Conservation (phyloP, 1,140 invertebrate genomes). For the Drosophila kanapiae region DNA sequence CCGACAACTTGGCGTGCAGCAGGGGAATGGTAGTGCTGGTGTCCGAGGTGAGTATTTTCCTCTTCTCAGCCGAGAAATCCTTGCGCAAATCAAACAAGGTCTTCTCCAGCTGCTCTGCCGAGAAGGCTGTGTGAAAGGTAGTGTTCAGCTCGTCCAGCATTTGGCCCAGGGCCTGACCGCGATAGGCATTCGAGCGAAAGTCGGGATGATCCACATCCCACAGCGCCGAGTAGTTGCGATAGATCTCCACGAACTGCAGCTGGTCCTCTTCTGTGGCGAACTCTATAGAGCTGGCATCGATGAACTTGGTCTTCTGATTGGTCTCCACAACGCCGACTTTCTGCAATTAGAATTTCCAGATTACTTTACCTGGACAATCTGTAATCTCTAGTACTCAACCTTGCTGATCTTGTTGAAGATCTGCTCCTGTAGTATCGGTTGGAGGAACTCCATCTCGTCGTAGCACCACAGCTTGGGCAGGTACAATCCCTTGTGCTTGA, state of each 20-base stretch:
- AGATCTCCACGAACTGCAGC: conserved; percentile 77
- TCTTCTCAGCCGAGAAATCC: conserved; percentile 70
- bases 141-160: conserved; percentile 75
- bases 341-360: conserved; percentile 20
- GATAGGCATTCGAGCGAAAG: conserved; percentile 75
- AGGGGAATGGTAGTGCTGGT: conserved; percentile 52
- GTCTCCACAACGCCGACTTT: conserved; percentile 74
- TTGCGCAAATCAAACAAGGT: conserved; percentile 74
- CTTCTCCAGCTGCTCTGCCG: conserved; percentile 68
- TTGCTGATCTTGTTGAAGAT: conserved; percentile 74
- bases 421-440: conserved; percentile 71
- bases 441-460: conserved; percentile 76
- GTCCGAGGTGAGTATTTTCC: conserved; percentile 56
- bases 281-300: conserved; percentile 59
- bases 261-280: conserved; percentile 62
- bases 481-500: conserved; percentile 78
- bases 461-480: conserved; percentile 81
- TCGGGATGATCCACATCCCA: conserved; percentile 82
- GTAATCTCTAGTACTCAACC: conserved; percentile 11
- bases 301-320: conserved; percentile 67
- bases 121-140: conserved; percentile 42
- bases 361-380: neutral
- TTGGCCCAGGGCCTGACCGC: conserved; percentile 66
- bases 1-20: conserved; percentile 63
- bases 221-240: conserved; percentile 69